A percentile compares a stretch with the other conserved stretches of the same genome.
Evolutionary conservation across 2,113 vertebrate species (phyloP).

Genomic region (Athene cunicularia): DNA sequence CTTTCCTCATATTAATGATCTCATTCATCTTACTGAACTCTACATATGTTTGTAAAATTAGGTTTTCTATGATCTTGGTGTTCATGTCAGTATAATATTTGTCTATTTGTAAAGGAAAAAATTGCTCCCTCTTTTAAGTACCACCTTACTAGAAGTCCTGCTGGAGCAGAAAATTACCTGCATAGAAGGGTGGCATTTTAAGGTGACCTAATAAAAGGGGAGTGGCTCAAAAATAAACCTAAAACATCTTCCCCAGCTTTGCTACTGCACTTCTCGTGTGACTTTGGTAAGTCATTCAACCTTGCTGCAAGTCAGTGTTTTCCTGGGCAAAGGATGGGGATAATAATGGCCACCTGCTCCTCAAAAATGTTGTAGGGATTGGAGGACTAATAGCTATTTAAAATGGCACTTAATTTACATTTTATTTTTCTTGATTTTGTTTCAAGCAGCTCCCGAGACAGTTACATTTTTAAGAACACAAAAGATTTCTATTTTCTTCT

Average conservation of each 20-base stretch:
- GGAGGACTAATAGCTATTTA: neutral
- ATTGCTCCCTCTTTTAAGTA: neutral
- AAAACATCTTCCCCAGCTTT: neutral
- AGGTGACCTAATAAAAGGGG: neutral
- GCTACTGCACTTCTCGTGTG: neutral
- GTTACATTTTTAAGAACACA: neutral
- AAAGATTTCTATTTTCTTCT: neutral
- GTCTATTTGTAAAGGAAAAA: neutral
- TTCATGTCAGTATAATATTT: neutral
- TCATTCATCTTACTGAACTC: neutral
- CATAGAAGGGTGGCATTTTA: neutral
- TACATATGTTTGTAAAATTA: neutral
- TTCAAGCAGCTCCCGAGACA: neutral
- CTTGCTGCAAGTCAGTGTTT: neutral
- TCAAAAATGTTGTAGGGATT: neutral
- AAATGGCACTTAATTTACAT: neutral
- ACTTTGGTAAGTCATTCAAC: neutral
- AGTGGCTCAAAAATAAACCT: neutral
- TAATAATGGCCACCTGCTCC: neutral
- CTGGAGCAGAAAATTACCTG: neutral
- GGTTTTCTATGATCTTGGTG: neutral
- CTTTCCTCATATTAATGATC: neutral
- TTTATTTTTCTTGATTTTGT: neutral
- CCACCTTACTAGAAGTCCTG: neutral
- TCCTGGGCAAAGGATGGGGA: neutral